A percentile compares a stretch with the other conserved stretches of the same genome.
Conservation (phyloP, 1,140 invertebrate species). For the Drosophila prosaltans region DNA sequence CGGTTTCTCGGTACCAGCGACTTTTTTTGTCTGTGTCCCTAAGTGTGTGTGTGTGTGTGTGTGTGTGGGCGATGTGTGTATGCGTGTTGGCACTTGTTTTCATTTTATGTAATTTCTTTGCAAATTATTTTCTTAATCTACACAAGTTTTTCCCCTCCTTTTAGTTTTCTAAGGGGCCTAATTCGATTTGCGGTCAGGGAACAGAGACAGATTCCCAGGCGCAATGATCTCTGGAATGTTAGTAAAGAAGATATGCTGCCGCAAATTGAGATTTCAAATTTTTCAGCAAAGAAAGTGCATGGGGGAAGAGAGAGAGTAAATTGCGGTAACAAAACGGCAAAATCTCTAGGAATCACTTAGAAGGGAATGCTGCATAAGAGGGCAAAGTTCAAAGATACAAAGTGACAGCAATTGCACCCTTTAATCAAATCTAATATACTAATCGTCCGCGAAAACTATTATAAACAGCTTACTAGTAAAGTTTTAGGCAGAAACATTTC, state of each 20-base stretch:
- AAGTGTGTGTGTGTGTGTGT: background rate
- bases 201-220: background rate
- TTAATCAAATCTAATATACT: too few relatives aligned
- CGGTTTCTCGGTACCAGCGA: slow-evolving; percentile 39
- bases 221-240: slow-evolving; percentile 14
- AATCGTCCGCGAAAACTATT: too few relatives aligned
- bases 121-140: slow-evolving; percentile 68
- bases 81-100: slow-evolving; percentile 69
- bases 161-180: slow-evolving; percentile 27
- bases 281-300: slow-evolving; percentile 27
- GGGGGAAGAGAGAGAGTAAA: slow-evolving; percentile 31
- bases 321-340: slow-evolving; percentile 27
- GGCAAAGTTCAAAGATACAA: background rate
- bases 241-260: slow-evolving; percentile 30
- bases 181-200: slow-evolving; percentile 72
- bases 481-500: too few relatives aligned
- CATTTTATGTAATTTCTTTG: slow-evolving; percentile 77
- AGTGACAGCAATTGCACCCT: too few relatives aligned
- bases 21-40: background rate
- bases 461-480: too few relatives aligned
- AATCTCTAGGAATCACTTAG: slow-evolving; percentile 18
- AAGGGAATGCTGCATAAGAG: background rate
- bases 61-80: slow-evolving; percentile 16
- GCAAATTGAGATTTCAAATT: slow-evolving; percentile 57
- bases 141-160: slow-evolving; percentile 30